Evolutionary conservation across 1,140 invertebrate genomes (phyloP), one percentile per base, ranked within the genome.

Genomic region (Pseudomyrmex cubaensis): DNA sequence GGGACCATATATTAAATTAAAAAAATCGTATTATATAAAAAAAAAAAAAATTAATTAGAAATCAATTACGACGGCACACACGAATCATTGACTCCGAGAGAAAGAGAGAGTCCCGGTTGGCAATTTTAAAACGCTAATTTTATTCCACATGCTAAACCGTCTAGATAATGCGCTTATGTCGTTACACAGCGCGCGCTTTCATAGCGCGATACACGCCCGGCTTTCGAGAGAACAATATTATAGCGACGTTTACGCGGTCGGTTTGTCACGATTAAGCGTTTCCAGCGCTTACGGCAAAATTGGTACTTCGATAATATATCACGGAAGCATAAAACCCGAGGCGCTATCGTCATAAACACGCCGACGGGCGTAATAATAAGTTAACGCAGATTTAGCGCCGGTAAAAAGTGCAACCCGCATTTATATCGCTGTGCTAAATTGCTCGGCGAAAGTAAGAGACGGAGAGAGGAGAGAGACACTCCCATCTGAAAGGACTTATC

Each of bases 331-430:
- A 88, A 89, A 90, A 82, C 73, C 67, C 50, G 10, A 35, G 80
- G 77, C 83, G 82, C 54, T 64, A 72, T 63, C 85, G 85, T 91
- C 90, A 87, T 92, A 91, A 92, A 90, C 86, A 82, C 70, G 72
- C 77, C 72, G 78, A 74, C 82, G 70, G 72, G 78, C 35, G 88
- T 90, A 91, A 86, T 92, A 91, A 92, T 89, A 91, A 88, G 89
- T 90, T 90, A 90, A 91, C 91, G 87, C 87, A 88, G 90, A 91
- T 92, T 91, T 90, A 92, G 82, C 88, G 74, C 75, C 76, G 52
- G 82, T 90, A 87, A 92, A 91, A 90, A 90, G 62, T 73, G 20
- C 64, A 72, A 61, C 82, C 76, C 78, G 83, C 86, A 84, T 89
- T 92, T 92, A 35, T 35, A 91, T 92, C 88, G 89, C 73, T 25